Base-by-base conservation (phyloP, 2,888 invertebrate species). In the Phortica okadai region DNA sequence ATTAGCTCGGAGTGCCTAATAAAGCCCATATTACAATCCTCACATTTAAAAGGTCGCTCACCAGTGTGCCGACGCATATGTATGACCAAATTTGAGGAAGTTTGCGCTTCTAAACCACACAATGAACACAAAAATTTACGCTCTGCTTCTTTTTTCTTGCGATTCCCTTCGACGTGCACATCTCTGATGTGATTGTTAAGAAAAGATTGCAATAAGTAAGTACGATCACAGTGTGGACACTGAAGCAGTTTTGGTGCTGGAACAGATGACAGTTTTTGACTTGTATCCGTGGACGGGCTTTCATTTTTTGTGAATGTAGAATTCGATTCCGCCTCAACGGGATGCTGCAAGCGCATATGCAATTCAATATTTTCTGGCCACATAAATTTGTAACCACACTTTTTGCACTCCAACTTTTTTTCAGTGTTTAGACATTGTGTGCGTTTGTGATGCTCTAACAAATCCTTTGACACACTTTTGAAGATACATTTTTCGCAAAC, bases 51-150 rank as follows among this genome's bases (percentile, higher is more conserved):
- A 0, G 93, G 93, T 79, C 93, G 93, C 83, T 93, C 93, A 14
- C 94, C 94, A 0, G 94, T 94, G 81, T 94, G 94, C 0, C 93
- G 91, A 0, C 94, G 92, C 93, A 94, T 93, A 82, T 94, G 94
- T 2, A 94, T 93, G 42, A 93, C 93, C 45, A 93, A 88, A 80
- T 93, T 93, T 0, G 93, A 93, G 0, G 93, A 93, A 81, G 93
- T 93, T 41, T 93, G 92, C 83, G 93, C 93, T 41, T 92, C 92
- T 6, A 92, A 90, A 0, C 93, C 93, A 82, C 93, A 93, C 82
- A 93, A 93, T 21, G 93, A 89, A 74, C 93, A 93, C 21, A 93
- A 86, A 54, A 80, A 82, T 70, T 92, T 92, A 62, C 92, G 92
- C 16, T 44, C 25, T 25, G 45, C 8, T 58, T 73, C 64, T 58